Conservation (phyloP, 1,140 invertebrate species). For the Drosophila tsacasi region DNA sequence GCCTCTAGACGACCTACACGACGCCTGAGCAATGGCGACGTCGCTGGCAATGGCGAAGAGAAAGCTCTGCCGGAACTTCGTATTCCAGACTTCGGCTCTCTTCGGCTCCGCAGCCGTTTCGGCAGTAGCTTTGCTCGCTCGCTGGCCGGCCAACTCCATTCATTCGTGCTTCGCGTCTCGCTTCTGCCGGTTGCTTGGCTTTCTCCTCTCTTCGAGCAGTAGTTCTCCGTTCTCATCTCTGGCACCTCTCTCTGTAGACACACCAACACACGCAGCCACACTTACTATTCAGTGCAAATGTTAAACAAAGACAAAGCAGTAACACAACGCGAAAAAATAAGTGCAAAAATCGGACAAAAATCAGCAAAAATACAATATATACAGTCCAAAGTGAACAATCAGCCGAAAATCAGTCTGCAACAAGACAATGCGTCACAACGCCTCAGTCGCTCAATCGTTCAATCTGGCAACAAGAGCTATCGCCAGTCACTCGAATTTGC, state of each 20-base stretch:
- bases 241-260: slow-evolving; percentile 14
- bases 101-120: slow-evolving; percentile 13
- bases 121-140: slow-evolving; percentile 47
- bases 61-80: slow-evolving; percentile 30
- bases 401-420: slow-evolving; percentile 30
- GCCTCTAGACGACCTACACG: slow-evolving; percentile 85
- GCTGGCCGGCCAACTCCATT: slow-evolving; percentile 69
- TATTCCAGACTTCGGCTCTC: slow-evolving; percentile 4
- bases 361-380: slow-evolving; percentile 26
- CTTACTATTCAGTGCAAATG: slow-evolving; percentile 51
- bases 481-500: slow-evolving; percentile 42
- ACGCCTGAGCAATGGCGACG: slow-evolving; percentile 64
- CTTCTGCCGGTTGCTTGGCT: slow-evolving; percentile 65
- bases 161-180: slow-evolving; percentile 76
- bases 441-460: slow-evolving; percentile 45
- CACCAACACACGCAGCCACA: slow-evolving; percentile 18
- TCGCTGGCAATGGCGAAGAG: slow-evolving; percentile 3
- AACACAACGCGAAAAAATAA: slow-evolving; percentile 40
- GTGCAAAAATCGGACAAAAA: slow-evolving; percentile 39
- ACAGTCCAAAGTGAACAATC: slow-evolving; percentile 51
- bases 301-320: slow-evolving; percentile 65
- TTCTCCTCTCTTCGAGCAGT: slow-evolving; percentile 33
- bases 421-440: slow-evolving; percentile 65
- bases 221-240: slow-evolving; percentile 22
- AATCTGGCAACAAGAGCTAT: slow-evolving; percentile 52